Evolutionary conservation across 2,888 invertebrate genomes (phyloP), one percentile per base, ranked within the genome.

Genomic region (Caenorhabditis becei): DNA sequence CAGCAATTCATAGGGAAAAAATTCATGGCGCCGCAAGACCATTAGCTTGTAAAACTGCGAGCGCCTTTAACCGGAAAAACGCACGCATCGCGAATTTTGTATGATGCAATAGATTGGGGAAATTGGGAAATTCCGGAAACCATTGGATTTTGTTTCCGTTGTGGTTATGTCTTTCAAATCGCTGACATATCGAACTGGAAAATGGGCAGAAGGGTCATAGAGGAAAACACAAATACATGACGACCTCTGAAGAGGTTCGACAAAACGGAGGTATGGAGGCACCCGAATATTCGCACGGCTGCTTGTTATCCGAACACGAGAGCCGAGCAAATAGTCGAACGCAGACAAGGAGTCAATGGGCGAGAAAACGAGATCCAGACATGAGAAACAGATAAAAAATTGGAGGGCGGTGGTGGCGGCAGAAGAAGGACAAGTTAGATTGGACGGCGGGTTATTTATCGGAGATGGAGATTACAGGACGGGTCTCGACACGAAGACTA

Each of bases 271-370:
- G 59, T 51, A 53, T 35, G 53, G 20, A 11, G 37, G 8, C 14
- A 8, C 58, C 41, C 53, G 47, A 61, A 61, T 61, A 61, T 47
- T 47, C 61, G 44, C 61, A 37, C 35, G 16, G 61, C 44, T 37
- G 62, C 72, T 72, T 72, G 71, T 71, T 71, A 71, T 72, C 72
- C 72, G 72, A 74, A 65, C 65, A 74, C 54, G 71, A 74, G 72
- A 74, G 72, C 63, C 63, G 63, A 74, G 72, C 72, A 74, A 74
- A 74, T 74, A 74, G 37, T 58, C 65, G 35, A 32, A 56, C 26
- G 51, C 37, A 49, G 24, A 44, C 62, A 71, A 35, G 56, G 51
- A 62, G 70, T 47, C 66, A 37, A 24, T 35, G 14, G 28, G 54
- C 24, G 71, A 62, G 62, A 71, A 71, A 71, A 62, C 58, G 59